Conservation (phyloP, 2,888 invertebrate species). For the Tetropium fuscum region DNA sequence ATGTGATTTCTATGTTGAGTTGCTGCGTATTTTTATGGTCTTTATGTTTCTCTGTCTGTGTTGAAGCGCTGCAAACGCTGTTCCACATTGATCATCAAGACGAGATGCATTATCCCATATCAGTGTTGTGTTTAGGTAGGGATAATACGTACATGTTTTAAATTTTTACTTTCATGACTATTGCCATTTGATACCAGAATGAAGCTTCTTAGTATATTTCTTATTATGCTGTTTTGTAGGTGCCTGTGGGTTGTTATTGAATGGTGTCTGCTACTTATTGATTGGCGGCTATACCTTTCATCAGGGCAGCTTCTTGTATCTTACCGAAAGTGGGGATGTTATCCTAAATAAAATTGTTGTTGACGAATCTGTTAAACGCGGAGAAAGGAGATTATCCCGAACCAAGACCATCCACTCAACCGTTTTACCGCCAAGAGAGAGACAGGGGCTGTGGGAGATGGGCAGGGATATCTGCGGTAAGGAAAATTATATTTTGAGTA, state of each 20-base stretch:
- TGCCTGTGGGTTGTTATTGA: slow-evolving; percentile 76
- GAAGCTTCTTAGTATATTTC: too few relatives aligned
- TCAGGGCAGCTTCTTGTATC: slow-evolving; percentile 77
- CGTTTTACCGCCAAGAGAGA: slow-evolving; percentile 60
- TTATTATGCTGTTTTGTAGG: slow-evolving; percentile 62
- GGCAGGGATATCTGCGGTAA: slow-evolving; percentile 67
- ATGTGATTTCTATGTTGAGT: slow-evolving; percentile 85
- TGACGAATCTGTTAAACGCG: slow-evolving; percentile 63
- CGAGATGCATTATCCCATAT: slow-evolving; percentile 79
- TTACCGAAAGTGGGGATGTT: slow-evolving; percentile 73
- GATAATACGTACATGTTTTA: slow-evolving; percentile 14
- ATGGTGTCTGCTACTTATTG: slow-evolving; percentile 82
- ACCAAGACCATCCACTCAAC: slow-evolving; percentile 53
- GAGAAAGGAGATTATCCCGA: slow-evolving; percentile 66
- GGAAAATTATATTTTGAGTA: slow-evolving; percentile 24
- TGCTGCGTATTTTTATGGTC: slow-evolving; percentile 87
- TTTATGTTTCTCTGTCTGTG: slow-evolving; percentile 82
- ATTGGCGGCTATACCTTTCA: slow-evolving; percentile 86
- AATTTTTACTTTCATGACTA: background rate
- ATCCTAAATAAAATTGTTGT: slow-evolving; percentile 71
- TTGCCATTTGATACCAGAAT: too few relatives aligned
- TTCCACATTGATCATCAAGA: slow-evolving; percentile 80
- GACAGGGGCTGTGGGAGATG: slow-evolving; percentile 73
- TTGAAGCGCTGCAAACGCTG: slow-evolving; percentile 85
- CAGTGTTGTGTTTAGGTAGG: slow-evolving; percentile 78